A percentile compares a stretch with the other conserved stretches of the same genome.
Evolutionary conservation across 2,113 vertebrate species (phyloP).

Genomic region (Brachyhypopomus occidentalis): DNA sequence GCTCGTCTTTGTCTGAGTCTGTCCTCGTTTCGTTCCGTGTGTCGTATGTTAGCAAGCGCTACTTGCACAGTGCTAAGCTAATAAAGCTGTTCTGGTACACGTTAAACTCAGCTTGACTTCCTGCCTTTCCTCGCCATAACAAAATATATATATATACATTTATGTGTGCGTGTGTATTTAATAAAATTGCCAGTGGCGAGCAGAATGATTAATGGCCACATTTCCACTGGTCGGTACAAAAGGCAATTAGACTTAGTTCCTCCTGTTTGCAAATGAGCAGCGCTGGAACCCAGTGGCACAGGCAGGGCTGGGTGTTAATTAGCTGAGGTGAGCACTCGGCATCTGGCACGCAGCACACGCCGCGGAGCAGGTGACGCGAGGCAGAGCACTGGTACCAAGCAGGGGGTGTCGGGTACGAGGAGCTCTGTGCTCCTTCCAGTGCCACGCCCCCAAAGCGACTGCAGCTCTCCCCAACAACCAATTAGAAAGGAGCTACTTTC

Average conservation of each 20-base stretch:
- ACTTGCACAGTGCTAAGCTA: too few relatives aligned
- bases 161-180: background rate
- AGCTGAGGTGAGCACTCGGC: background rate
- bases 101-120: too few relatives aligned
- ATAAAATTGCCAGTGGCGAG: background rate
- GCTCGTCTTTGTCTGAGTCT: too few relatives aligned
- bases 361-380: background rate
- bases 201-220: slow-evolving; percentile 23
- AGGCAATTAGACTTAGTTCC: slow-evolving; percentile 27
- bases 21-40: too few relatives aligned
- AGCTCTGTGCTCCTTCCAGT: background rate
- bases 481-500: background rate
- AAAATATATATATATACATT: slow-evolving; percentile 16
- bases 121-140: too few relatives aligned
- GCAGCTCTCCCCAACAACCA: background rate
- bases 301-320: slow-evolving; percentile 20
- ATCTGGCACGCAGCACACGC: background rate
- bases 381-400: background rate
- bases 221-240: slow-evolving; percentile 24
- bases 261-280: slow-evolving; percentile 21
- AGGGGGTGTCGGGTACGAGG: background rate
- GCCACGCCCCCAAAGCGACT: background rate
- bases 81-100: too few relatives aligned
- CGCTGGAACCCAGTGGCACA: background rate
- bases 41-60: too few relatives aligned